A percentile compares a stretch with the other conserved stretches of the same genome.
These are phyloP conservation scores for Mionectes olivaceus DNA, from an alignment of 2,797 vertebrate genomes.

Conservation along the genomic window DNA sequence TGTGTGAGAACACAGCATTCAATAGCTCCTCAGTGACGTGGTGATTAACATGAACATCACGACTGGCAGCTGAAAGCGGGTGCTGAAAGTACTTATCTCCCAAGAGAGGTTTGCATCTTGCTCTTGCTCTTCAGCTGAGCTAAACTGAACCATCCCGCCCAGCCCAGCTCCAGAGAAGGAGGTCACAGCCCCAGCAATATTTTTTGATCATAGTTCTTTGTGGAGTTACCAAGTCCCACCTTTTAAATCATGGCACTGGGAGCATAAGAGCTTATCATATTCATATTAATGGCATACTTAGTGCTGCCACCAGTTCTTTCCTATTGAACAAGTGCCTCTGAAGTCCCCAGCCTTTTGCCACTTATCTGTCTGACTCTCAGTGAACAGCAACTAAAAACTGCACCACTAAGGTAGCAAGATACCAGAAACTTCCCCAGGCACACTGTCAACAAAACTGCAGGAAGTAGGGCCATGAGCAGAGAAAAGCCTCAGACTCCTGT, in stretches of 20 bases:
- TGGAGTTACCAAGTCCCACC: neutral
- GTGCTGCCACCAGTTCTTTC: neutral
- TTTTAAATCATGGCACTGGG: conserved; percentile 3
- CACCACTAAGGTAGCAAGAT: neutral
- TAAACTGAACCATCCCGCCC: neutral
- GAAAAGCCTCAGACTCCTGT: neutral
- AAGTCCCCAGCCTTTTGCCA: neutral
- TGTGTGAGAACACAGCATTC: neutral
- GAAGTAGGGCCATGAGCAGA: neutral
- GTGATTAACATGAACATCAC: neutral
- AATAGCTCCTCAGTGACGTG: neutral
- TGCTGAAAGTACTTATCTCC: neutral
- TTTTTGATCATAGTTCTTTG: neutral
- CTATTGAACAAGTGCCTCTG: neutral
- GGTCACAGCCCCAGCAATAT: neutral
- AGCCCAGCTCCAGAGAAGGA: neutral
- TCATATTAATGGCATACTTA: conserved; percentile 32
- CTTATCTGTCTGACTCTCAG: neutral
- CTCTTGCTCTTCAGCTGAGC: neutral
- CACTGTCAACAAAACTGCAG: neutral
- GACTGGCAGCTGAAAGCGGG: neutral
- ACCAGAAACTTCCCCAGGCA: neutral
- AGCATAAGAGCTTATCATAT: neutral
- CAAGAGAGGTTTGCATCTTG: neutral
- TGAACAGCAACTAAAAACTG: conserved; percentile 7